Evolutionary conservation across 1,140 invertebrate species (phyloP).

Genomic region (Alviniconcha marisindica): DNA sequence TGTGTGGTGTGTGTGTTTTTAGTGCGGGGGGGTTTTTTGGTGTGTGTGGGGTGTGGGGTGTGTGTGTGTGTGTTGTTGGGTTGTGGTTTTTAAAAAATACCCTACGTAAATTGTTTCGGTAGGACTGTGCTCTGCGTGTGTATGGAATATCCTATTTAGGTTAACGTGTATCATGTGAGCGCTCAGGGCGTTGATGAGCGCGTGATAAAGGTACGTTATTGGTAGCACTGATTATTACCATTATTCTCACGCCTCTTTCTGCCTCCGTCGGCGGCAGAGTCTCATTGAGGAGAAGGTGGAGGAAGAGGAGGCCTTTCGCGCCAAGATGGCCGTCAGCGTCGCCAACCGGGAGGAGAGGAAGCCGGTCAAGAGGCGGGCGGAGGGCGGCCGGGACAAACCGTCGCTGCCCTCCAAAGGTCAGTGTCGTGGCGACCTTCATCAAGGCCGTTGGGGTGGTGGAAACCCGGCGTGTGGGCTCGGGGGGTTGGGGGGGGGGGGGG

Average conservation of each 20-base stretch:
- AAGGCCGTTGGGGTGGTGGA: too few relatives aligned
- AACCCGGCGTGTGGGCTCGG: not conserved
- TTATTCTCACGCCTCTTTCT: too few relatives aligned
- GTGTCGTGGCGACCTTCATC: not conserved
- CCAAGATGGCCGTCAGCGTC: conserved; percentile 77
- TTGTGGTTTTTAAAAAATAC: too few relatives aligned
- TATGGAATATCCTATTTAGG: too few relatives aligned
- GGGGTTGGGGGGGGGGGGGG: not conserved
- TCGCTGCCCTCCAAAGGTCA: conserved; percentile 9
- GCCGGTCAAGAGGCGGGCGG: not conserved
- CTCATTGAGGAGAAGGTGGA: conserved; percentile 75
- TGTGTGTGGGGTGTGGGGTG: not conserved
- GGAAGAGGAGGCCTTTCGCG: conserved; percentile 77
- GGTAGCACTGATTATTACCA: too few relatives aligned
- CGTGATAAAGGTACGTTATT: too few relatives aligned
- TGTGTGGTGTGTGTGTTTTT: too few relatives aligned
- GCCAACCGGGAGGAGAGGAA: conserved; percentile 70
- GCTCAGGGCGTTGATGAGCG: too few relatives aligned
- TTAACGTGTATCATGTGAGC: too few relatives aligned
- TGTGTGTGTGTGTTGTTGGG: not conserved
- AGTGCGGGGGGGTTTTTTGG: not conserved
- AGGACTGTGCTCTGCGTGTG: not conserved
- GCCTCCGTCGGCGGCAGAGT: not conserved
- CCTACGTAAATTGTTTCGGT: too few relatives aligned
- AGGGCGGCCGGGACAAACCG: not conserved